A percentile compares a stretch with the other conserved stretches of the same genome.
phyloP scores from a whole-genome alignment of 2,888 invertebrate genomes.

The Cryptops parisi region DNA sequence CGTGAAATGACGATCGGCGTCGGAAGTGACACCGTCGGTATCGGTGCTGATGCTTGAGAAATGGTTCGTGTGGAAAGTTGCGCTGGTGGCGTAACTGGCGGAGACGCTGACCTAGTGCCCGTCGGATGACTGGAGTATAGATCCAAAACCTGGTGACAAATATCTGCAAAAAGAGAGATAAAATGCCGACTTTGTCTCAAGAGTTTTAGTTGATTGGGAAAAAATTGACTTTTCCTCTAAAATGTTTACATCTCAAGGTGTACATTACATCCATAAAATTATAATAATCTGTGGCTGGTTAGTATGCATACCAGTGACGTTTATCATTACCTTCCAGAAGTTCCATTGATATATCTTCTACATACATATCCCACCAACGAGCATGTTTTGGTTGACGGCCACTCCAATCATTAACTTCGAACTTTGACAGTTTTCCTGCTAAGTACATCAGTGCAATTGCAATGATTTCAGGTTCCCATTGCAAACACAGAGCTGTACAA shows the following conservation, averaged over 20 bases:
- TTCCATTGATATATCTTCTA: conserved; percentile 86
- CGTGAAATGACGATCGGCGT: too few species aligned
- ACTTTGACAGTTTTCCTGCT: conserved; percentile 88
- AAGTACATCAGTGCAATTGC: conserved; percentile 95
- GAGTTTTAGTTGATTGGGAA: too few species aligned
- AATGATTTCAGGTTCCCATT: conserved; percentile 98
- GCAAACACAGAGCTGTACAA: conserved; percentile 88
- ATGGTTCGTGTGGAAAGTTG: too few species aligned
- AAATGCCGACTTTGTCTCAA: too few species aligned
- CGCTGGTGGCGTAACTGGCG: conserved; percentile 18
- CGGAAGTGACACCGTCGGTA: too few species aligned
- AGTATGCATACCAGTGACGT: too few species aligned
- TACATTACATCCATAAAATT: too few species aligned
- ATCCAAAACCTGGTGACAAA: conserved; percentile 86
- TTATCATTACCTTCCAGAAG: conserved; percentile 79
- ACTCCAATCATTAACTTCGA: conserved; percentile 86
- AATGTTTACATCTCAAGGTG: too few species aligned
- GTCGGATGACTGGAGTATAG: conserved; percentile 62
- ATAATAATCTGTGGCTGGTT: too few species aligned
- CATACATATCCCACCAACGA: conserved; percentile 98
- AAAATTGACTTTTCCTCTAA: too few species aligned
- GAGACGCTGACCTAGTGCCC: conserved; percentile 38
- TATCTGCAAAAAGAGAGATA: conserved; percentile 44
- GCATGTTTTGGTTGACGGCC: conserved; percentile 58
- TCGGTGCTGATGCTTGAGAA: too few species aligned